Evolutionary conservation across 2,888 invertebrate genomes (phyloP).

Genomic region (Cheilosia grossa): DNA sequence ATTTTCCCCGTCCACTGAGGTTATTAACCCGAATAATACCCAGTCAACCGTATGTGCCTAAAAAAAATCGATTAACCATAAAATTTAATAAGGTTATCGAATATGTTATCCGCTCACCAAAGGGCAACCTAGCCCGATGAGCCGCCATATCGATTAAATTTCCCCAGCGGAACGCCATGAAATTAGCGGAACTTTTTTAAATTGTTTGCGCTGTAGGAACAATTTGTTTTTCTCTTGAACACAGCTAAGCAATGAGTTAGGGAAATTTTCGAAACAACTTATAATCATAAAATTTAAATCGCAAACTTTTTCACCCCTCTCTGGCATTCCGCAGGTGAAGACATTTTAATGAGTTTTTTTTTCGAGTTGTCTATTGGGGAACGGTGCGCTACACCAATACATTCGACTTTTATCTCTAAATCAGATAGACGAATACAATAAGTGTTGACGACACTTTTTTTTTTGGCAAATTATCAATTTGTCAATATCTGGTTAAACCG

Average conservation of each 20-base stretch:
- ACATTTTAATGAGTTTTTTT: constrained; percentile 54
- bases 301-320: not conserved
- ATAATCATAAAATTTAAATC: not conserved
- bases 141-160: no score
- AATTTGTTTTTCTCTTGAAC: no score
- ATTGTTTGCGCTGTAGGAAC: no score
- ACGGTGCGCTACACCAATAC: not conserved
- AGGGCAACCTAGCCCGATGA: no score
- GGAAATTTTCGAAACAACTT: not conserved
- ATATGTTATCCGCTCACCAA: not conserved
- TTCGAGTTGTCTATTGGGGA: not conserved
- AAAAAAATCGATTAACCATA: constrained; percentile 56
- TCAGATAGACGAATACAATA: constrained; percentile 53
- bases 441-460: constrained; percentile 55
- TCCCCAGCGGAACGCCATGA: no score
- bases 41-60: constrained; percentile 11
- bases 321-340: not conserved
- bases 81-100: constrained; percentile 68
- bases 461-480: constrained; percentile 67
- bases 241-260: no score
- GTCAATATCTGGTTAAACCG: constrained; percentile 57
- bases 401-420: constrained; percentile 48
- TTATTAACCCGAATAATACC: constrained; percentile 36
- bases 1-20: constrained; percentile 19
- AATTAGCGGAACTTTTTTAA: no score